Evolutionary conservation across 2,797 vertebrate species (phyloP), one percentile per base, ranked within the genome.

Genomic region (Naso thynnoides): DNA sequence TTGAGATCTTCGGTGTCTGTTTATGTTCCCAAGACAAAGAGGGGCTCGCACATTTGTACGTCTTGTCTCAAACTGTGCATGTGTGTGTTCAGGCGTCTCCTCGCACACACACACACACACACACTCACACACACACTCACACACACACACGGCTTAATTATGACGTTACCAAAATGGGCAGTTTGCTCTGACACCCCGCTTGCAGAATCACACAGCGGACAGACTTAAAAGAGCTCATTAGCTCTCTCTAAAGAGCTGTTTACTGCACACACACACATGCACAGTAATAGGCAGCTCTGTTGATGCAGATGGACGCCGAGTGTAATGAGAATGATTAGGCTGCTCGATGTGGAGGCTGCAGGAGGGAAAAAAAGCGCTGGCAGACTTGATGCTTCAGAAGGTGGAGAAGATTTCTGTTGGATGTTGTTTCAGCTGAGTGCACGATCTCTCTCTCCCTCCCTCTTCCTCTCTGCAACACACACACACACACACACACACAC

Each of bases 181-280:
- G 96, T 97, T 96, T 96, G 96, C 96, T 95, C 85, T 94, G 95
- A 96, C 68, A 94, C 94, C 95, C 95, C 91, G 96, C 95, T 94
- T 94, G 96, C 95, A 95, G 95, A 97, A 96, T 96, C 95, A 94
- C 89, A 93, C 95, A 92, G 95, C 95, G 94, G 96, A 96, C 95
- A 95, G 96, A 95, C 96, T 96, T 96, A 96, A 96, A 97, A 97
- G 96, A 96, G 95, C 96, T 98, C 96, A 97, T 98, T 98, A 97
- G 96, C 95, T 94, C 94, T 95, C 95, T 96, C 96, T 96, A 96
- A 97, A 98, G 96, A 96, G 95, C 68, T 96, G 96, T 96, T 97
- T 97, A 97, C 96, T 96, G 95, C 97, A 95, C 95, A 96, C 90
- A 96, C 96, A 88, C 85, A 77, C 81, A 81, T 59, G 42, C 68